Evolutionary conservation across 2,888 invertebrate genomes (phyloP), one percentile per base, ranked within the genome.

Genomic region (Ennomos erosarius): DNA sequence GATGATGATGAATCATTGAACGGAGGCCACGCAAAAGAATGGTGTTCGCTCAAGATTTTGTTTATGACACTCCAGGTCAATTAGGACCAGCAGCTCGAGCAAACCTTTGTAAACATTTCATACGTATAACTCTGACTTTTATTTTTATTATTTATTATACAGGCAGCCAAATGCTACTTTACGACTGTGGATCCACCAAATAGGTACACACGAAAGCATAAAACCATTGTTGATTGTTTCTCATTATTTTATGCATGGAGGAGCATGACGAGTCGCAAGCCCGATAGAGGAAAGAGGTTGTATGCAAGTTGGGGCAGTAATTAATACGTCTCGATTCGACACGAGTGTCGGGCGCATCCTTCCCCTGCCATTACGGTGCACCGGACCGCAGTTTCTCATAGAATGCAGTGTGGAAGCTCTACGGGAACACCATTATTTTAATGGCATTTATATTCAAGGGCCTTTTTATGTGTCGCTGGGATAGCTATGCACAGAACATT

Each of bases 281-380:
- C 67, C 68, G 65, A 64, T 63, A 53, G 64, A 60, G 64, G 67
- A 66, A 69, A 72, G 66, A 70, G 70, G 70, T 62, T 52, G 66
- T 59, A 55, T 52, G 62, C 70, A 39, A 42, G 40, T 46, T 37
- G 42, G 13, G 43, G n/a, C 63, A 69, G 78, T 84, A 84, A 89
- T 87, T 79, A 80, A 87, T 76, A 79, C 78, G 79, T 87, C 77
- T 70, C 78, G 67, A 88, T 90, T 89, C 79, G 88, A 83, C 70
- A 82, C 87, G 86, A 82, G 68, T 82, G 81, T 82, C 84, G 69
- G 77, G 67, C 70, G 73, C 82, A 83, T 86, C 85, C 85, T 84
- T 77, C 74, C 74, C 66, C 72, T 71, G 69, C 74, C 71, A 79
- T 79, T 76, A 78, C 65, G 72, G 70, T 55, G 69, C 76, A 77